Evolutionary conservation across 2,797 vertebrate genomes (phyloP).

Genomic region (Petrocephalus schoutedeni): DNA sequence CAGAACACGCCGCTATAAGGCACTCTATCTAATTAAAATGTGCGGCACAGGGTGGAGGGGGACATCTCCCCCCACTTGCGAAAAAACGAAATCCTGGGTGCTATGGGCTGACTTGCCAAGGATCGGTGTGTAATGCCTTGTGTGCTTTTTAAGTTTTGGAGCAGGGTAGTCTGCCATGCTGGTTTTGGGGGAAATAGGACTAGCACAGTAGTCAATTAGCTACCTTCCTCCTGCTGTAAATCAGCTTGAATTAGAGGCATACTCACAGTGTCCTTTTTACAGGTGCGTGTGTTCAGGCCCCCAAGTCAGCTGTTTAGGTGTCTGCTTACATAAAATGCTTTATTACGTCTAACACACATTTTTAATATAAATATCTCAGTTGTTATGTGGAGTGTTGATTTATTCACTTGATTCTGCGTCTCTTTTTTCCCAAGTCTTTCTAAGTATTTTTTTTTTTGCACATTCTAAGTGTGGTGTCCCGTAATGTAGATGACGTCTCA

Average conservation of each 20-base stretch:
- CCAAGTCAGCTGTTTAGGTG: not conserved
- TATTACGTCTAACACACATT: not conserved
- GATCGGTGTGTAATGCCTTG: not conserved
- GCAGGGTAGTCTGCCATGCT: not conserved
- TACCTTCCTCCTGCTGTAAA: not conserved
- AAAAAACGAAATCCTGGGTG: not conserved
- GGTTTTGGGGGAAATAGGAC: not conserved
- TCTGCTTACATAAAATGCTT: slow-evolving; percentile 5
- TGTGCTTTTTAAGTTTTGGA: not conserved
- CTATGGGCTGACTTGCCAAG: not conserved
- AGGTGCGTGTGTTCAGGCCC: not conserved
- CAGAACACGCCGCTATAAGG: slow-evolving; percentile 18
- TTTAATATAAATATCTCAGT: not conserved
- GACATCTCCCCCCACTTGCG: not conserved
- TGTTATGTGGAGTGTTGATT: slow-evolving; percentile 1
- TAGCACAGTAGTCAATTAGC: not conserved
- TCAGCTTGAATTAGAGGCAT: not conserved
- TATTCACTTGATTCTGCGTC: not conserved
- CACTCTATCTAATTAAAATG: slow-evolving; percentile 26
- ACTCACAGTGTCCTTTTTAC: not conserved
- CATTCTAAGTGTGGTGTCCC: not conserved
- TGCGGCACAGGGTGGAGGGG: not conserved
- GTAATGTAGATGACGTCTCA: not conserved
- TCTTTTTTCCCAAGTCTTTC: not conserved
- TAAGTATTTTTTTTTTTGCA: not conserved